These are phyloP conservation scores for Salvelinus sp. DNA, from an alignment of 2,113 vertebrate species.

Conservation along the genomic window DNA sequence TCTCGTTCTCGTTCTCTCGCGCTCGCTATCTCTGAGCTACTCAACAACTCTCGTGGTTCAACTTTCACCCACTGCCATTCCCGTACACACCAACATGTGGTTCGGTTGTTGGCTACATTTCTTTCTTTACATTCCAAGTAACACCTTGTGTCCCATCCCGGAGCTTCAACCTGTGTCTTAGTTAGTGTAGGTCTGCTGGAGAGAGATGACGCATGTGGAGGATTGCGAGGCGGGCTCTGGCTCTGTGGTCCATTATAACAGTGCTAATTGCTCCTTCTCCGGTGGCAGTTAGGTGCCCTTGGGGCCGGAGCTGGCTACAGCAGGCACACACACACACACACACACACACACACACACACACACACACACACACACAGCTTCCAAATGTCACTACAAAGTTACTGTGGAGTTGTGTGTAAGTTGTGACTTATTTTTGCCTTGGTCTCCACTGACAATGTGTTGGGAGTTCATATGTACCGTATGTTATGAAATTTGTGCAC, in stretches of 20 bases:
- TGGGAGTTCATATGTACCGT: no score
- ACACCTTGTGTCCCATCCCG: background rate
- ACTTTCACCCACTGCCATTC: background rate
- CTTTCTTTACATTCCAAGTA: background rate
- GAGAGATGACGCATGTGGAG: background rate
- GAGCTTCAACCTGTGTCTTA: no score
- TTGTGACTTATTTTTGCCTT: constrained; percentile 5
- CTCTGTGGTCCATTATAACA: constrained; percentile 7
- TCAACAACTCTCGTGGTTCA: background rate
- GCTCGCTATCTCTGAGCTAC: background rate
- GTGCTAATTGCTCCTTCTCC: constrained; percentile 36
- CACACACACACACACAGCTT: constrained; percentile 14
- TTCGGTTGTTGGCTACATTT: background rate
- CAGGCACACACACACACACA: background rate
- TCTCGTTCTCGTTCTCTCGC: background rate
- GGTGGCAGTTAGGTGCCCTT: constrained; percentile 13
- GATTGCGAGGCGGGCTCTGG: background rate
- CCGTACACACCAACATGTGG: background rate
- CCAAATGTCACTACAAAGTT: constrained; percentile 37
- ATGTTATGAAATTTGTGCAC: no score
- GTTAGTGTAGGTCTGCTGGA: no score
- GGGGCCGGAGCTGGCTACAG: constrained; percentile 9
- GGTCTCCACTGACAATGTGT: no score
- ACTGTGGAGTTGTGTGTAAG: constrained; percentile 5
- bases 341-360: constrained; percentile 13